Percentiles rank a stretch among this genome's conserved stretches.
phyloP scores from a whole-genome alignment of 2,113 vertebrate genomes.

The human region GRCh38 chr4:148006001-148006500 shows the following conservation, averaged over 20 bases:
- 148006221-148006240: neutral
- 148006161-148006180: neutral
- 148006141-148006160: neutral
- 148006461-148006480: neutral
- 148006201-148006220: fast-evolving
- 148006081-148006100: neutral
- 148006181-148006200: neutral
- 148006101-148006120: neutral
- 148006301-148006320: neutral
- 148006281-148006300: neutral
- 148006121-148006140: neutral
- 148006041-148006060: neutral
- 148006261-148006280: neutral
- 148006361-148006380: neutral
- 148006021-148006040: neutral
- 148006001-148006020: neutral
- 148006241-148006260: neutral
- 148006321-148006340: neutral
- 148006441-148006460: neutral
- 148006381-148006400: neutral
- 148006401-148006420: neutral
- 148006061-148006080: neutral
- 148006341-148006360: neutral
- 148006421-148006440: neutral
- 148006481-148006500: neutral